A percentile compares a stretch with the other conserved stretches of the same genome.
phyloP scores from a whole-genome alignment of 2,797 vertebrate species.

The Kryptolebias ocellatus region DNA sequence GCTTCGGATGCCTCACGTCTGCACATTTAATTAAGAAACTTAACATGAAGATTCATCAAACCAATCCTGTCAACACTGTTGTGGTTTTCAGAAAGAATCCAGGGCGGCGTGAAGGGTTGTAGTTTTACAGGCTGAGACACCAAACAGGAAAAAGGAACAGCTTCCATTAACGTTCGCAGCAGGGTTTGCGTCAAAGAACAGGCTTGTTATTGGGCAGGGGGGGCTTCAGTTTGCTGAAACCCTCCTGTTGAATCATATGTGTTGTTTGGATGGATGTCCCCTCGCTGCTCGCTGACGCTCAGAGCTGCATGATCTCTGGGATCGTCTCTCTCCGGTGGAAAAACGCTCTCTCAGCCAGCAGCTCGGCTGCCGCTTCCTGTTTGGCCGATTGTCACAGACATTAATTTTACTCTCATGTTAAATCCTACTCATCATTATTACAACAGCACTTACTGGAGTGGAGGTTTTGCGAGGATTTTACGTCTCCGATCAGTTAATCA shows the following conservation, averaged over 20 bases:
- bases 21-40: not conserved
- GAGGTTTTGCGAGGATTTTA: slow-evolving; percentile 1
- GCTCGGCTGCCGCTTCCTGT: slow-evolving; percentile 67
- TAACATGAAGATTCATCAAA: no score
- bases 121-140: not conserved
- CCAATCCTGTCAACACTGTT: no score
- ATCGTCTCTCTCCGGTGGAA: slow-evolving; percentile 57
- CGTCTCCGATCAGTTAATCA: slow-evolving; percentile 15
- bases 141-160: slow-evolving; percentile 2
- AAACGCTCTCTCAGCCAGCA: slow-evolving; percentile 58
- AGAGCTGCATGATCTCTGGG: slow-evolving; percentile 43
- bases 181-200: slow-evolving; percentile 1
- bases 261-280: slow-evolving; percentile 36
- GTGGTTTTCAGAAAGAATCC: no score
- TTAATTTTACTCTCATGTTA: slow-evolving; percentile 27
- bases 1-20: not conserved
- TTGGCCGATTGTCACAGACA: slow-evolving; percentile 50
- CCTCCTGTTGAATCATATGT: slow-evolving; percentile 26
- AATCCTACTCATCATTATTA: slow-evolving; percentile 29
- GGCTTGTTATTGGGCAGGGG: not conserved
- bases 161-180: not conserved
- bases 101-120: no score
- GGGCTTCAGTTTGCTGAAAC: slow-evolving; percentile 26
- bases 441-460: not conserved
- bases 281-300: slow-evolving; percentile 33